Evolutionary conservation across 2,888 invertebrate genomes (phyloP), one percentile per base, ranked within the genome.

Genomic region (Scaptomyza flava): DNA sequence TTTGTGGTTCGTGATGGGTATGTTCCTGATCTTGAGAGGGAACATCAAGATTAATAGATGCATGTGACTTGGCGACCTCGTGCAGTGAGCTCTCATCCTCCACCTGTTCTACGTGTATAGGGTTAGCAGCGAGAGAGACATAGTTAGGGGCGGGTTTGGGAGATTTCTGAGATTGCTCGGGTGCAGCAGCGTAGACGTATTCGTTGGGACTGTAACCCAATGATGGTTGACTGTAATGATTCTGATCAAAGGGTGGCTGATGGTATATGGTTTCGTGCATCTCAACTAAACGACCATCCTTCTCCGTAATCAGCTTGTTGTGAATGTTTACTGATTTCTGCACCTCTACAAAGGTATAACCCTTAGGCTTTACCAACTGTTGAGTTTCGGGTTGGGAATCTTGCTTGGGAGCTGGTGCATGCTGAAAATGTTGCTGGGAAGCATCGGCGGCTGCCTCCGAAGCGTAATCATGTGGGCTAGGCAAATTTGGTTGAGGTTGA

Each of bases 291-390:
- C 77, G 87, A 0, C 91, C 91, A 46, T 91, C 89, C 46, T 87
- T 89, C 63, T 90, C 92, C 2, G 93, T 91, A 9, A 92, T 90
- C 14, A 92, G 89, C 52, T 91, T 90, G 68, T 92, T 92, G 68
- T 91, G 90, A 12, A 92, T 81, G 81, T 92, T 87, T 17, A 95
- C 91, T 0, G 95, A 95, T 89, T 95, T 93, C 80, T 95, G 95
- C 4, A 95, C 91, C 91, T 95, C 95, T 1, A 95, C 94, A 36
- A 93, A 90, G 0, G 94, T 94, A 77, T 92, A 93, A 3, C 90
- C 81, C 20, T 87, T 72, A 93, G 23, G 94, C 87, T 88, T 75
- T 12, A 47, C 66, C 52, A 57, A 7, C 0, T 54, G 52, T 4
- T 67, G 63, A 3, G 61, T 57, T 8, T 71, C 68, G 0, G 71